phyloP scores from a whole-genome alignment of 2,113 vertebrate genomes.

The Polyodon spathula region DNA sequence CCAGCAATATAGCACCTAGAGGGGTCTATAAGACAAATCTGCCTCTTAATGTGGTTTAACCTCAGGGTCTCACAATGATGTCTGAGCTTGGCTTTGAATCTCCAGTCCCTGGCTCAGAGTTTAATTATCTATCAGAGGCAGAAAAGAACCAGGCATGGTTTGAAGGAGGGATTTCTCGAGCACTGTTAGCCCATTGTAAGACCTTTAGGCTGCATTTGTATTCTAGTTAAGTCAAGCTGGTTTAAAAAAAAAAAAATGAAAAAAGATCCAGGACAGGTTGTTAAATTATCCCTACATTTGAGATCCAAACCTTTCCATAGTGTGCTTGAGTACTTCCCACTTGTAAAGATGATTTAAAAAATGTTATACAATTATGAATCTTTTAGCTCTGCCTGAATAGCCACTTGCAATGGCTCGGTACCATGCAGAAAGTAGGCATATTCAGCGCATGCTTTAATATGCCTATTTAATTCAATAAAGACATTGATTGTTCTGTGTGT shows the following conservation, averaged over 20 bases:
- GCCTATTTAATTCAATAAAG: background rate
- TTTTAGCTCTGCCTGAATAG: conserved; percentile 7
- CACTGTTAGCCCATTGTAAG: conserved; percentile 1
- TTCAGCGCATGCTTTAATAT: conserved; percentile 1
- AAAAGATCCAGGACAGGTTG: background rate
- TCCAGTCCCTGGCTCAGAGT: no score
- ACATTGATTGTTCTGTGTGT: background rate
- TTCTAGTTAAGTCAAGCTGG: background rate
- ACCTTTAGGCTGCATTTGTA: background rate
- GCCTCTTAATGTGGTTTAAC: no score
- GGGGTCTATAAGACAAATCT: no score
- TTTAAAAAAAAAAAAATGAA: no score
- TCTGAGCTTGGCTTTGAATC: no score
- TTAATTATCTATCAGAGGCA: no score
- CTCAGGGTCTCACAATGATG: no score
- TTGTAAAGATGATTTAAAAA: conserved; percentile 11
- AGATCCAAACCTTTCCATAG: background rate
- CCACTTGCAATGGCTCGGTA: background rate
- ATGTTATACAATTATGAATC: background rate
- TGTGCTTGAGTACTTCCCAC: conserved; percentile 5
- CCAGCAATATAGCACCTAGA: no score
- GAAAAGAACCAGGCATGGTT: no score
- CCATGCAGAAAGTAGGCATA: background rate
- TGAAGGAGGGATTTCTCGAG: background rate
- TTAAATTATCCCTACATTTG: conserved; percentile 1